A percentile compares a stretch with the other conserved stretches of the same genome.
phyloP scores from a whole-genome alignment of 1,140 invertebrate species.

The Heliconius himera region DNA sequence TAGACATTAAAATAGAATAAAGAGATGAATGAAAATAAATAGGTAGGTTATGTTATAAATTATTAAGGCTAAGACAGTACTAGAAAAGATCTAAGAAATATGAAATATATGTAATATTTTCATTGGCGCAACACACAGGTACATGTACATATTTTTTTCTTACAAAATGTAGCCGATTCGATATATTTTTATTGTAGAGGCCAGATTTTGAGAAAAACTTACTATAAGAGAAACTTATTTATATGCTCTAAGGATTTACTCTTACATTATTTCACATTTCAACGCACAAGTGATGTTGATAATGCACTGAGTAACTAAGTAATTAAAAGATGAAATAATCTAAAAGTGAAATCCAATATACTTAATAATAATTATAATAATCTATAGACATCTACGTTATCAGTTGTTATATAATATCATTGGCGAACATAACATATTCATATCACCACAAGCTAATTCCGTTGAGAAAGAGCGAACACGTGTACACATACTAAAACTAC shows the following conservation, averaged over 20 bases:
- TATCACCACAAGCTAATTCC: constrained; percentile 66
- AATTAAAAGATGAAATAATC: constrained; percentile 58
- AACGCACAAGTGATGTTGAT: constrained; percentile 26
- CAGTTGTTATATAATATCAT: constrained; percentile 54
- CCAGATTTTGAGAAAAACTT: constrained; percentile 65
- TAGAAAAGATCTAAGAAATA: constrained; percentile 23
- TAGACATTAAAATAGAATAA: constrained; percentile 9
- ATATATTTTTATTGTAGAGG: constrained; percentile 51
- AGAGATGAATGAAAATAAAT: constrained; percentile 26
- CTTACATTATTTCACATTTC: constrained; percentile 54
- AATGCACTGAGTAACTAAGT: constrained; percentile 49
- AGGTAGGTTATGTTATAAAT: constrained; percentile 5
- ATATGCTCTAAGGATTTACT: constrained; percentile 41
- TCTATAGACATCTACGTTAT: constrained; percentile 57
- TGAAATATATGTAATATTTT: constrained; percentile 32
- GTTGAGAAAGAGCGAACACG: constrained; percentile 57
- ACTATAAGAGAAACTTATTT: constrained; percentile 48
- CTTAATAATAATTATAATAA: constrained; percentile 40
- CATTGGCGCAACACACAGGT: constrained; percentile 73
- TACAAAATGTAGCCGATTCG: constrained; percentile 60
- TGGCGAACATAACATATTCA: constrained; percentile 66
- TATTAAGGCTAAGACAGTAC: constrained; percentile 40
- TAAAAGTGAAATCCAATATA: constrained; percentile 51
- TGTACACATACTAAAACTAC: constrained; percentile 54
- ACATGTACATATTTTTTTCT: constrained; percentile 60